Conservation (phyloP, 2,888 invertebrate species). For the Stramonita haemastoma region DNA sequence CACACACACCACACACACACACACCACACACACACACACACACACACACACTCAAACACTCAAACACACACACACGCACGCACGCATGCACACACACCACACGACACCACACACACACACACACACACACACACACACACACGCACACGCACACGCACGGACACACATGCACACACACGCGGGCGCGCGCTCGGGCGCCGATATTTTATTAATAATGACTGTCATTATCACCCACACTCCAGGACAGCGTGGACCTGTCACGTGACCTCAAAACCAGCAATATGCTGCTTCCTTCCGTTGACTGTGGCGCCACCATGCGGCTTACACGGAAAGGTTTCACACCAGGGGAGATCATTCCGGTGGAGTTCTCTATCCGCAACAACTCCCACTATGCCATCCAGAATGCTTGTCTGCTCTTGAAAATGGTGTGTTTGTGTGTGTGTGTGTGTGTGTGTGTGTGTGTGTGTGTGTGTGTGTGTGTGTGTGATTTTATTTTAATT, state of each 20-base stretch:
- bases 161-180: too few relatives aligned
- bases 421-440: slow-evolving; percentile 27
- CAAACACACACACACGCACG: too few relatives aligned
- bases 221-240: not conserved
- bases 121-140: too few relatives aligned
- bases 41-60: too few relatives aligned
- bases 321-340: slow-evolving; percentile 27
- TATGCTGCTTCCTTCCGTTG: not conserved
- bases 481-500: too few relatives aligned
- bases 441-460: not conserved
- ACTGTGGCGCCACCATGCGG: slow-evolving; percentile 31
- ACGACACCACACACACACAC: too few relatives aligned
- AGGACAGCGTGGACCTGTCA: not conserved
- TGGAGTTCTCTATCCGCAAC: slow-evolving; percentile 29
- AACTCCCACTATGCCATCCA: slow-evolving; percentile 2
- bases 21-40: too few relatives aligned
- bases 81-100: too few relatives aligned
- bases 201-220: not conserved
- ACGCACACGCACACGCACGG: too few relatives aligned
- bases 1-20: too few relatives aligned
- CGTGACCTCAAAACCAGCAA: slow-evolving; percentile 10
- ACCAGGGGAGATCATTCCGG: slow-evolving; percentile 32
- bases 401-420: not conserved
- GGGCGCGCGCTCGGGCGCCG: too few relatives aligned
- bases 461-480: not conserved